A percentile compares a stretch with the other conserved stretches of the same genome.
Evolutionary conservation across 2,888 invertebrate genomes (phyloP).

Genomic region (Xestoiulus laeticollis): DNA sequence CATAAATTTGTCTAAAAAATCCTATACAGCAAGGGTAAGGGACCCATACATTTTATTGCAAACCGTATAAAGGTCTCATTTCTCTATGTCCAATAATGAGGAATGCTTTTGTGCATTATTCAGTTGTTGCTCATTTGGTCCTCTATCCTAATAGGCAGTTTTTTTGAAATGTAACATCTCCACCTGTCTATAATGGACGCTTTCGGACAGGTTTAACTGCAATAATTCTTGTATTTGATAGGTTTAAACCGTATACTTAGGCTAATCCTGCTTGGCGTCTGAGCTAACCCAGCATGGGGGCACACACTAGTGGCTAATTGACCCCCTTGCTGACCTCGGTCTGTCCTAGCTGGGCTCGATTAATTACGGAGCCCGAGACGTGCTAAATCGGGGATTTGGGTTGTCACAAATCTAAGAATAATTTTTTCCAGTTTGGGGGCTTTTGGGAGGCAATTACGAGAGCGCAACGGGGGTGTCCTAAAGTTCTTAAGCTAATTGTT

Average conservation of each 20-base stretch:
- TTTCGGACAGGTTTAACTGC: background rate
- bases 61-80: too few relatives aligned
- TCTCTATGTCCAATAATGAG: too few relatives aligned
- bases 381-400: background rate
- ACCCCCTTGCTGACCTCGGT: background rate
- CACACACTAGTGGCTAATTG: background rate
- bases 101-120: background rate
- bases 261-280: background rate
- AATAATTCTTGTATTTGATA: background rate
- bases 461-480: background rate
- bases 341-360: background rate
- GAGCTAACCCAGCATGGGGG: background rate
- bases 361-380: background rate
- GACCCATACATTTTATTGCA: too few relatives aligned
- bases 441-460: background rate
- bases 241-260: background rate
- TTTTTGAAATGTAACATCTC: background rate
- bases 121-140: too few relatives aligned
- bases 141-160: background rate
- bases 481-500: background rate
- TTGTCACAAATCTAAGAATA: background rate
- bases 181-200: background rate
- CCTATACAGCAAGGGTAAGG: too few relatives aligned
- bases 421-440: background rate
- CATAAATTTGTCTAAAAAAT: too few relatives aligned